Base-by-base conservation (phyloP, 1,140 invertebrate genomes). In the Drosophila subobscura region DNA sequence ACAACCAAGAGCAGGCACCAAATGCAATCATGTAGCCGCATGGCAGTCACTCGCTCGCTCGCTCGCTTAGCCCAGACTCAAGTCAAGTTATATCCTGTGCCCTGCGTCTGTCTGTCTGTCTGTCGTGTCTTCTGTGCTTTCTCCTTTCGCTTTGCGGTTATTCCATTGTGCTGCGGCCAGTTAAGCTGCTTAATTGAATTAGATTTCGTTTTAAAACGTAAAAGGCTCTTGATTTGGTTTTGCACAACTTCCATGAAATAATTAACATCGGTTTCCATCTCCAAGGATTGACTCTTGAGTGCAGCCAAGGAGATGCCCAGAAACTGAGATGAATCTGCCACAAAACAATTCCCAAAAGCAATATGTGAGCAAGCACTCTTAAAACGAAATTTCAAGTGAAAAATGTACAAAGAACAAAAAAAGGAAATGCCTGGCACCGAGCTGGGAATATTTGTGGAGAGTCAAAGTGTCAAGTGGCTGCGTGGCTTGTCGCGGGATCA, bases 121-220 rank as follows among this genome's bases (percentile, higher is more conserved):
- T 16, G 5, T 42, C 20, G 33, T 27, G 40, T 53, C 40, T 51
- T 37, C 53, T 44, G 22, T 33, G 10, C 33, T 37, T 37, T 37
- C 33, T 37, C 37, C 60, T 45, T 60, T 61, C 65, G 52, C 16
- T 52, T 51, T 84, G 80, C 54, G 77, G 72, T 80, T 80, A 77
- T 86, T 68, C 53, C 72, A 76, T 65, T 80, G 59, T 85, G 73
- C 67, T 77, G 16, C 16, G 81, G 77, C 37, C 78, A 75, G 61
- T 76, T 88, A 68, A 78, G 80, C 73, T 86, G 73, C 66, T 74
- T 76, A 86, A 86, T 86, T 86, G 70, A 83, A 88, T 88, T 88
- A 71, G 71, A 76, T 88, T 83, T 72, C 70, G 65, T 75, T 86
- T 83, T 66, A 47, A 75, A 75, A 76, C 70, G 51, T 25, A 85